Conservation (phyloP, 2,797 vertebrate genomes). For the Gambelia wislizenii region DNA sequence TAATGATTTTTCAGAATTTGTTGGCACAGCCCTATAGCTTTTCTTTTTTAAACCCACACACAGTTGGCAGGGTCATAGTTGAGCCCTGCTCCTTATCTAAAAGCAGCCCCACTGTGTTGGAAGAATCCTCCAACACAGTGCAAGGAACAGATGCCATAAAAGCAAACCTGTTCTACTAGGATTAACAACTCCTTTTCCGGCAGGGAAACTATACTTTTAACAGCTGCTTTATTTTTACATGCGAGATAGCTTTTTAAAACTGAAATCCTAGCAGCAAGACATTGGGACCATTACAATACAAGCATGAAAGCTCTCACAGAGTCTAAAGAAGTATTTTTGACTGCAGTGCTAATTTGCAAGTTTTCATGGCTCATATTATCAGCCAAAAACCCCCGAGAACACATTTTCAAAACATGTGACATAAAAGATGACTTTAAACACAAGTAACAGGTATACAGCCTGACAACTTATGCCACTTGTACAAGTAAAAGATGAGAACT, state of each 20-base stretch:
- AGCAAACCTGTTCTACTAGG: background rate
- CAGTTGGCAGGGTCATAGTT: too few relatives aligned
- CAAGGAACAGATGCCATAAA: background rate
- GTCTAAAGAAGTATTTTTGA: background rate
- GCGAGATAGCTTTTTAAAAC: background rate
- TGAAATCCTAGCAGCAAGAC: background rate
- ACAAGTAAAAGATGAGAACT: background rate
- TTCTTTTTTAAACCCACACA: background rate
- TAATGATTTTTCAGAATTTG: background rate
- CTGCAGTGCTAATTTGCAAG: background rate
- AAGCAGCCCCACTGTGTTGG: background rate
- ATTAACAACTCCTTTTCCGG: background rate
- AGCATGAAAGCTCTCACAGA: background rate
- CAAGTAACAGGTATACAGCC: background rate
- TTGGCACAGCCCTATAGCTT: background rate
- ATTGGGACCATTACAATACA: background rate
- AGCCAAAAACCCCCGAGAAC: background rate
- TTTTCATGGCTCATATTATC: background rate
- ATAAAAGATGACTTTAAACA: background rate
- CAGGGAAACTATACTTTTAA: background rate
- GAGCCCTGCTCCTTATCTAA: background rate
- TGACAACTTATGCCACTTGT: background rate
- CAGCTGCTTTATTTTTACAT: background rate
- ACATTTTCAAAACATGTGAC: background rate
- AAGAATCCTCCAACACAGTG: background rate